Conservation (phyloP, 1,140 invertebrate genomes). For the Saccostrea cuccullata region DNA sequence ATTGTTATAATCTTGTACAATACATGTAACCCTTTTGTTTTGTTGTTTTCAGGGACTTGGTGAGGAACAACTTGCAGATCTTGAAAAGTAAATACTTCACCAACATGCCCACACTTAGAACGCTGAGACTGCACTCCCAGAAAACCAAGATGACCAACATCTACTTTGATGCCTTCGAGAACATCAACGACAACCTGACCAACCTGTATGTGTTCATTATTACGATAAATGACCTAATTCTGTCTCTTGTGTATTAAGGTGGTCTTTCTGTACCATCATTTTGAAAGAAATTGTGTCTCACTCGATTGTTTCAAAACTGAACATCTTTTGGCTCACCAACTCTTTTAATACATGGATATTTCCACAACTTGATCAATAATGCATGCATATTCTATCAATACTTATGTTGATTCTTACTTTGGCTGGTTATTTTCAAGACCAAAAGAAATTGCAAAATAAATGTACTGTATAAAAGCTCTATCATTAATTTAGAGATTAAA, state of each 20-base stretch:
- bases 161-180: conserved; percentile 59
- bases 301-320: too few relatives aligned
- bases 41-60: conserved; percentile 51
- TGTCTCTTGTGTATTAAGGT: not conserved
- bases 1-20: not conserved
- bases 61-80: conserved; percentile 57
- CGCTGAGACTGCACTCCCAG: conserved; percentile 60
- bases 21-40: not conserved
- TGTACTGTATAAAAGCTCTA: too few relatives aligned
- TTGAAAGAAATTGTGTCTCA: not conserved
- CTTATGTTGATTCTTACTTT: too few relatives aligned
- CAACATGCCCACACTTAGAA: conserved; percentile 56
- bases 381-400: too few relatives aligned
- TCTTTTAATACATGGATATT: too few relatives aligned
- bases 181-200: conserved; percentile 55
- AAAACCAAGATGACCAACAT: conserved; percentile 53
- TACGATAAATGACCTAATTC: not conserved
- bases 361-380: too few relatives aligned
- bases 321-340: too few relatives aligned
- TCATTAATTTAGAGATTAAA: too few relatives aligned
- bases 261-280: not conserved
- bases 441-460: too few relatives aligned
- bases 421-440: too few relatives aligned
- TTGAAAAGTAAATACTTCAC: conserved; percentile 53
- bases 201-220: conserved; percentile 53